Evolutionary conservation across 2,888 invertebrate species (phyloP), one percentile per base, ranked within the genome.

Genomic region (Rugalucina vietnamica): DNA sequence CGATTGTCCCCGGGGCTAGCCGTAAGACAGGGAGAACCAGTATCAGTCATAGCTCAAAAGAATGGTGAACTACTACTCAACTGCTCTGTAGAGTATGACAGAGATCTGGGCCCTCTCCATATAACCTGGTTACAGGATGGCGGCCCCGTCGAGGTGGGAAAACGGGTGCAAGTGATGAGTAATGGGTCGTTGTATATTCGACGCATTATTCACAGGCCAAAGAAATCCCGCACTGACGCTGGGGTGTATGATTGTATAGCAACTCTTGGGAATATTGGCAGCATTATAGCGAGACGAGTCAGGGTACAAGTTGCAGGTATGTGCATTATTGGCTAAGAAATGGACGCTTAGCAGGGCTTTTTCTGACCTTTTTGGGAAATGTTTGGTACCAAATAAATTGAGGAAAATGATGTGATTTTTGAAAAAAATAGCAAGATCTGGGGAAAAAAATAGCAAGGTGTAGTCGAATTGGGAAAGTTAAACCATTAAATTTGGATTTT

Each of bases 151-250:
- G 81, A 88, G n/a, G 60, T 88, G 21, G 75, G 79, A 32, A 84
- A 85, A 27, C 79, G 89, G 50, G 82, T 90, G n/a, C 86, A 87
- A 43, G 71, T 88, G 32, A 79, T 87, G n/a, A 57, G 75, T 73
- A 91, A 91, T 80, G 90, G 90, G 49, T 88, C 90, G 12, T 84
- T 91, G 60, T 90, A 76, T 65, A 84, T 91, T 27, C 85, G 85
- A 65, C 84, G 89, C 21, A 86, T 91, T 27, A 79, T 88, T 60
- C 86, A 89, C 69, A 83, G 88, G 12, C 86, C 86, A 34, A 88
- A 81, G 70, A 90, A 88, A 81, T 82, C 87, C 43, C 70, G 81
- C 12, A 85, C 85, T 0, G 90, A 90, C 76, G 86, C 82, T 43
- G 89, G 91, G 65, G 83, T 78, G 65, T 89, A 86, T 39, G 75